Conservation (phyloP, 2,113 vertebrate species). For the Campylomormyrus tamandua region DNA sequence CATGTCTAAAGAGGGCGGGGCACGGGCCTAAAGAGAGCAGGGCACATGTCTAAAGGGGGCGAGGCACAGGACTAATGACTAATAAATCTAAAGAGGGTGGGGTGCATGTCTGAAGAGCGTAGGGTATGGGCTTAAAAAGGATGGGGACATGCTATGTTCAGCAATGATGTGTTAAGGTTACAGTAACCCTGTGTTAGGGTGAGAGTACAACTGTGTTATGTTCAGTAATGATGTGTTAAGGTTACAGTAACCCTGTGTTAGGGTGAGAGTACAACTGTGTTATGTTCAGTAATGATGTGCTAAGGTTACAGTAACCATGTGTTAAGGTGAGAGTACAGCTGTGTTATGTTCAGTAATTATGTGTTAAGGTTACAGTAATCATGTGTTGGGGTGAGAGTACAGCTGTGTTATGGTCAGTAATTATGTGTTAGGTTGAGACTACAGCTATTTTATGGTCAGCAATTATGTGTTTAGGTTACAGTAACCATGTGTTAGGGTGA, state of each 20-base stretch:
- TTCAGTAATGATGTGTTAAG: background rate
- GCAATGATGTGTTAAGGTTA: too few species aligned
- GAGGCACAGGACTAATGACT: too few species aligned
- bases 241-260: background rate
- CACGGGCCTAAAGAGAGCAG: too few species aligned
- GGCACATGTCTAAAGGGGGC: background rate
- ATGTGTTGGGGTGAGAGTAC: background rate
- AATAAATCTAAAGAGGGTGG: background rate
- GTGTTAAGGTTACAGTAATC: background rate
- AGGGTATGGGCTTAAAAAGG: background rate
- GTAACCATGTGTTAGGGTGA: background rate
- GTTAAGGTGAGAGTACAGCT: background rate
- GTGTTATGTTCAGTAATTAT: background rate
- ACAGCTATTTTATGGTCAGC: background rate
- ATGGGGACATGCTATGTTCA: background rate
- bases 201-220: background rate
- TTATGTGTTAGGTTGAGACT: background rate
- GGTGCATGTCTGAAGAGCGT: background rate
- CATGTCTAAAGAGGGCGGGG: background rate
- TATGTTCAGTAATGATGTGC: background rate
- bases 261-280: background rate
- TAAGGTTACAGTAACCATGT: background rate
- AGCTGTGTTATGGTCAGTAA: background rate
- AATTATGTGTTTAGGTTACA: background rate
- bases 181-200: background rate